phyloP scores from a whole-genome alignment of 2,113 vertebrate species.

The Strix aluco region DNA sequence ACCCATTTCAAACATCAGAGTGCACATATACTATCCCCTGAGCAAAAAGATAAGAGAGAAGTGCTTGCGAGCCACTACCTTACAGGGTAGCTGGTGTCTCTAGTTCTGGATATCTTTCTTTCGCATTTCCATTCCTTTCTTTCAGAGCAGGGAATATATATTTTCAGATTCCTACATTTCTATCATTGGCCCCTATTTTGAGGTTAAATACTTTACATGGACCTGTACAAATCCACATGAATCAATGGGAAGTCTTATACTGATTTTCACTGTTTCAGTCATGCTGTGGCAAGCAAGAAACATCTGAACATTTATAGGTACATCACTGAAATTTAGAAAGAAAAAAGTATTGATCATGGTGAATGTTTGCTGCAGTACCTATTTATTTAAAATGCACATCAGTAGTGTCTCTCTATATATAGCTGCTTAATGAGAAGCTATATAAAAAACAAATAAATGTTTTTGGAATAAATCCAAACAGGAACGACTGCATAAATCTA shows the following conservation, averaged over 20 bases:
- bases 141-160: not conserved
- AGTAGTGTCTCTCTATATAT: not conserved
- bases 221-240: not conserved
- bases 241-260: not conserved
- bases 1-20: not conserved
- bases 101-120: not conserved
- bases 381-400: not conserved
- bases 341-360: not conserved
- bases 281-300: not conserved
- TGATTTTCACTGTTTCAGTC: not conserved
- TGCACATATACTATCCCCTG: not conserved
- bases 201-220: not conserved
- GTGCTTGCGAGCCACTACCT: not conserved
- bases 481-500: not conserved
- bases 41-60: not conserved
- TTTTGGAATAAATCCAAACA: not conserved
- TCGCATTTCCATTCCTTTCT: not conserved
- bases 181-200: not conserved
- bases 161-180: not conserved
- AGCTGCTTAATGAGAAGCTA: not conserved
- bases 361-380: not conserved
- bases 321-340: not conserved
- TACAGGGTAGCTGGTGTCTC: not conserved
- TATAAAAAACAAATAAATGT: not conserved
- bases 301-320: not conserved